phyloP scores from a whole-genome alignment of 2,113 vertebrate genomes.

The Hiodon tergisus region DNA sequence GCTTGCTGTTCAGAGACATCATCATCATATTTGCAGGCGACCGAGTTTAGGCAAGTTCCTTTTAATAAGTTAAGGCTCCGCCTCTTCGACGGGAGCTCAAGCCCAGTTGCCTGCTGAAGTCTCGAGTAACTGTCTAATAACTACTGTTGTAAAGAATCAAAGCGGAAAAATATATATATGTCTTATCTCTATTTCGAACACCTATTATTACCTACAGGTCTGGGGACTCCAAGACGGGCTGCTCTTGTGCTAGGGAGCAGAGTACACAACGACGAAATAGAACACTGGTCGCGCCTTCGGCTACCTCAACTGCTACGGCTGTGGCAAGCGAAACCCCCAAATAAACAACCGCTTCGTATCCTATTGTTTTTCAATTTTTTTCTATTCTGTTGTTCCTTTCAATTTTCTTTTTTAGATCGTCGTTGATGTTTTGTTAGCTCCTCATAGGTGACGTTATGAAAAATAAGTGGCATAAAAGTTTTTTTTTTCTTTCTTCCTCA shows the following conservation, averaged over 20 bases:
- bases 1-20: constrained; percentile 98
- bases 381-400: constrained; percentile 25
- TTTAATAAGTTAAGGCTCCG: constrained; percentile 73
- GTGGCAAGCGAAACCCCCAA: constrained; percentile 38
- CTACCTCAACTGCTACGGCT: constrained; percentile 35
- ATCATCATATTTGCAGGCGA: constrained; percentile 84
- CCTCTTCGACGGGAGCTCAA: constrained; percentile 62
- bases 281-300: constrained; percentile 25
- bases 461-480: constrained; percentile 26
- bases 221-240: constrained; percentile 33
- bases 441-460: constrained; percentile 41
- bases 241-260: constrained; percentile 29
- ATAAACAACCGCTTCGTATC: constrained; percentile 25
- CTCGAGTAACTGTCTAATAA: constrained; percentile 54
- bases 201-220: constrained; percentile 45
- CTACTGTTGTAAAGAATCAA: constrained; percentile 21
- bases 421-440: constrained; percentile 41
- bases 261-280: constrained; percentile 37
- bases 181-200: constrained; percentile 54
- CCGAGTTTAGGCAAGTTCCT: constrained; percentile 61
- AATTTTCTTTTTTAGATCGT: constrained; percentile 30
- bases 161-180: constrained; percentile 39
- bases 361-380: constrained; percentile 20
- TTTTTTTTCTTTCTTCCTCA: constrained; percentile 24
- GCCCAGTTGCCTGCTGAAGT: constrained; percentile 54